These are phyloP conservation scores for Hartigia nigra DNA, from an alignment of 2,888 invertebrate genomes.

Conservation along the genomic window DNA sequence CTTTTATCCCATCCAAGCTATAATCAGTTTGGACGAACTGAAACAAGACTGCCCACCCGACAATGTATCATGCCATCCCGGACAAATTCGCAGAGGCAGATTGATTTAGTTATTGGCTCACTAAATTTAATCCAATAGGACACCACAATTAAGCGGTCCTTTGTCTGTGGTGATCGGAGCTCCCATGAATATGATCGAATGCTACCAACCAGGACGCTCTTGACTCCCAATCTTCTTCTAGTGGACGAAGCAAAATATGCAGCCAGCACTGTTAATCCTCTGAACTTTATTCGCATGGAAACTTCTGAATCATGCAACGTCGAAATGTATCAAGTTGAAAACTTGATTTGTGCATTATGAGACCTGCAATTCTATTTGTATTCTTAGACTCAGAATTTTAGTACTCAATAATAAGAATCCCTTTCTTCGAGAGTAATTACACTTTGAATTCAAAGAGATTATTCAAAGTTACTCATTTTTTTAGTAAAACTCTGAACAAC, in stretches of 20 bases:
- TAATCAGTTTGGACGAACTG: slow-evolving; percentile 24
- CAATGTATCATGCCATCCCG: slow-evolving; percentile 23
- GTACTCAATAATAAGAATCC: background rate
- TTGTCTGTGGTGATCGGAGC: slow-evolving; percentile 13
- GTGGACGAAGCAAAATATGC: background rate
- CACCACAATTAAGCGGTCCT: slow-evolving; percentile 19
- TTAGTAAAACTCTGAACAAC: background rate
- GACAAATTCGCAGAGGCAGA: slow-evolving; percentile 24
- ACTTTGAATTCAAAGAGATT: background rate
- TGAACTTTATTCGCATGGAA: background rate
- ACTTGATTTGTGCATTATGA: background rate
- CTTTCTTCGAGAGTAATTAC: background rate
- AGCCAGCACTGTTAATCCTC: background rate
- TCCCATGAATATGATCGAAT: background rate
- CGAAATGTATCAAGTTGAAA: background rate
- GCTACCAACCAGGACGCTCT: background rate
- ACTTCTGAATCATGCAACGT: background rate
- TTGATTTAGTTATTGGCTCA: slow-evolving; percentile 23
- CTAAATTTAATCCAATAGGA: slow-evolving; percentile 22
- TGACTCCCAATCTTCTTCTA: slow-evolving; percentile 1
- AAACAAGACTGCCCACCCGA: slow-evolving; percentile 24
- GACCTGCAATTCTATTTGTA: background rate
- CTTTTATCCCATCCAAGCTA: slow-evolving; percentile 22
- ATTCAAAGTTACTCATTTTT: background rate
- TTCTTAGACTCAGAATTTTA: background rate